phyloP scores from a whole-genome alignment of 2,888 invertebrate species.

The Pristionchus mayeri region DNA sequence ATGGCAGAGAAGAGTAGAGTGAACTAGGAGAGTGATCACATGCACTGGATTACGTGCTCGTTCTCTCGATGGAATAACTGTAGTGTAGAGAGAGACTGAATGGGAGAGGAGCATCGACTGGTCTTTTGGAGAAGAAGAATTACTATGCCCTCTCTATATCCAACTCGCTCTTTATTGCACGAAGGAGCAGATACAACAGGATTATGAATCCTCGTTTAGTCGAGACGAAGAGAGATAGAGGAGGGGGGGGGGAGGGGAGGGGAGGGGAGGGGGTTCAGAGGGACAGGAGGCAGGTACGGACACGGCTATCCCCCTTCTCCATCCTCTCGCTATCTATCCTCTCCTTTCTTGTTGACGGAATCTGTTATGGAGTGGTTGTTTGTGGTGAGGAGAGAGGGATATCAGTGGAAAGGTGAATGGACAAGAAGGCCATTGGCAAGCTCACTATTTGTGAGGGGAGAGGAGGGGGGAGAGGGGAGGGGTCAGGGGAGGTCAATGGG shows the following conservation, averaged over 20 bases:
- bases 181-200: not conserved
- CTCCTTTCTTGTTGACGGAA: constrained; percentile 21
- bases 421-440: not conserved
- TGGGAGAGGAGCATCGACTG: constrained; percentile 7
- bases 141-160: not conserved
- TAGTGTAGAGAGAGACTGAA: constrained; percentile 25
- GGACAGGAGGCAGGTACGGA: constrained; percentile 30
- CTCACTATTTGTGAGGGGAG: not conserved
- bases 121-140: not conserved
- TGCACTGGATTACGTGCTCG: not conserved
- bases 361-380: constrained; percentile 19
- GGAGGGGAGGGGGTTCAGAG: not conserved
- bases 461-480: not conserved
- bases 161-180: constrained; percentile 31
- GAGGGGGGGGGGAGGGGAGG: not conserved
- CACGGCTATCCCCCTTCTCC: not conserved
- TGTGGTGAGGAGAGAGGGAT: not conserved
- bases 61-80: not conserved
- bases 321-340: not conserved
- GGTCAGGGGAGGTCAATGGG: not conserved
- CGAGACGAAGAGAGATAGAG: not conserved
- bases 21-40: not conserved
- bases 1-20: not conserved
- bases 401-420: constrained; percentile 12
- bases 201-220: constrained; percentile 25